phyloP scores from a whole-genome alignment of 2,113 vertebrate genomes.

The Craseonycteris thonglongyai region DNA sequence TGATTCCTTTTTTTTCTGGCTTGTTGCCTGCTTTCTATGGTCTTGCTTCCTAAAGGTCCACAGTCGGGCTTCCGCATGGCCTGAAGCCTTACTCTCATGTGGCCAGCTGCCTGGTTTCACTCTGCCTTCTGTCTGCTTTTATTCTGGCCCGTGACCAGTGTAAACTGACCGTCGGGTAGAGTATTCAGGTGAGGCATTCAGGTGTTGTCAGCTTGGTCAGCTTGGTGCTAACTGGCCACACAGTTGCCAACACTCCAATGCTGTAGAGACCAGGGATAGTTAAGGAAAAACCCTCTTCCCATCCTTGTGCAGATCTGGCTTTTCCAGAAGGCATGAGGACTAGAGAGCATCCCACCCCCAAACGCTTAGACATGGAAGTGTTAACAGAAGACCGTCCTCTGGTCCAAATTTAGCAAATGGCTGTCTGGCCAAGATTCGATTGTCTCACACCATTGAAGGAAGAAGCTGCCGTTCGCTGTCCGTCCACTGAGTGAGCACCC shows the following conservation, averaged over 20 bases:
- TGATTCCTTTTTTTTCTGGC: conserved; percentile 21
- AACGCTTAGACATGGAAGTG: not conserved
- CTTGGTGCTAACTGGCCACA: not conserved
- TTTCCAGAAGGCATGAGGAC: not conserved
- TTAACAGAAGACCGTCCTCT: conserved; percentile 48
- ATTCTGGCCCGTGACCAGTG: not conserved
- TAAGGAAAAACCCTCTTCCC: not conserved
- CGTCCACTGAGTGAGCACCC: not conserved
- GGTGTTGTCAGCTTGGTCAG: not conserved
- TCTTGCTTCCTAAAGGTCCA: not conserved
- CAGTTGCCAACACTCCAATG: not conserved
- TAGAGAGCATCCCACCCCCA: not conserved
- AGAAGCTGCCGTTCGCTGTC: not conserved
- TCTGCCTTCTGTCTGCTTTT: not conserved
- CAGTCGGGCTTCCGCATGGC: not conserved
- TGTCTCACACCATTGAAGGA: conserved; percentile 31
- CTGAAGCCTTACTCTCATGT: not conserved
- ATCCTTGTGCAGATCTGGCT: not conserved
- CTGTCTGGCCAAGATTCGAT: conserved; percentile 41
- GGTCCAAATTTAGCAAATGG: conserved; percentile 56
- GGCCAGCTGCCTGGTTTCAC: not conserved
- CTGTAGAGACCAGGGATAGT: not conserved
- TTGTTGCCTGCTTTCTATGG: conserved; percentile 9
- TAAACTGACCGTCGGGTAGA: not conserved
- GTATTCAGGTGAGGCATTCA: not conserved